Evolutionary conservation across 2,797 vertebrate species (phyloP).

Genomic region (Corythornis leucogaster): DNA sequence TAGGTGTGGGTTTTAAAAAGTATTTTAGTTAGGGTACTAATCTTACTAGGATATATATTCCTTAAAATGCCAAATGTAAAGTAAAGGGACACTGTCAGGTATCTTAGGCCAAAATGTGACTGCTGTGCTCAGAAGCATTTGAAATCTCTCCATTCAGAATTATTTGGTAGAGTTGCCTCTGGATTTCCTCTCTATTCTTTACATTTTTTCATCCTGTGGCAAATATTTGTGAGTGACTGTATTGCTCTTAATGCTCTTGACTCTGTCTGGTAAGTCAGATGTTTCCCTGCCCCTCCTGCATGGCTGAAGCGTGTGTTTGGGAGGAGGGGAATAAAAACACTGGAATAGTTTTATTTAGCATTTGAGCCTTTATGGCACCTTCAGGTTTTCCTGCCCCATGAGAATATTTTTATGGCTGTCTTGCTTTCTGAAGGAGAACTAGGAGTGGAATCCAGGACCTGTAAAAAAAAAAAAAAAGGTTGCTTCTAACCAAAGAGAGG

Average conservation of each 20-base stretch:
- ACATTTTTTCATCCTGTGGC: not conserved
- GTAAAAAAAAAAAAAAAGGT: not conserved
- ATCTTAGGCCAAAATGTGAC: not conserved
- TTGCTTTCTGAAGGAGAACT: not conserved
- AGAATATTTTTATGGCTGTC: not conserved
- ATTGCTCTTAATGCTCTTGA: not conserved
- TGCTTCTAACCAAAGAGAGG: not conserved
- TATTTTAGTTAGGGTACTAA: constrained; percentile 47
- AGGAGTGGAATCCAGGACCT: not conserved
- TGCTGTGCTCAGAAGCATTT: not conserved
- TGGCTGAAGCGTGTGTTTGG: not conserved
- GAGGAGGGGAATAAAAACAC: not conserved
- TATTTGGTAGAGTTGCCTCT: not conserved
- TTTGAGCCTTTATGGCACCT: not conserved
- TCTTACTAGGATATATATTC: constrained; percentile 25
- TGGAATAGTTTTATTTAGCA: not conserved
- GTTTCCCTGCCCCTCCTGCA: not conserved
- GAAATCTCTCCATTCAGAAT: not conserved
- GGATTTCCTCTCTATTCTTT: not conserved
- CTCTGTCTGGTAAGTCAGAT: not conserved
- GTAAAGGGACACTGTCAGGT: constrained; percentile 13
- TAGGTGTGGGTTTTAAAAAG: constrained; percentile 21
- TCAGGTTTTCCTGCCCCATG: not conserved
- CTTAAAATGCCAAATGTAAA: constrained; percentile 51
- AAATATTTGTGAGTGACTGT: not conserved